Evolutionary conservation across 2,888 invertebrate genomes (phyloP).

Genomic region (Archaeoteleia sp.): DNA sequence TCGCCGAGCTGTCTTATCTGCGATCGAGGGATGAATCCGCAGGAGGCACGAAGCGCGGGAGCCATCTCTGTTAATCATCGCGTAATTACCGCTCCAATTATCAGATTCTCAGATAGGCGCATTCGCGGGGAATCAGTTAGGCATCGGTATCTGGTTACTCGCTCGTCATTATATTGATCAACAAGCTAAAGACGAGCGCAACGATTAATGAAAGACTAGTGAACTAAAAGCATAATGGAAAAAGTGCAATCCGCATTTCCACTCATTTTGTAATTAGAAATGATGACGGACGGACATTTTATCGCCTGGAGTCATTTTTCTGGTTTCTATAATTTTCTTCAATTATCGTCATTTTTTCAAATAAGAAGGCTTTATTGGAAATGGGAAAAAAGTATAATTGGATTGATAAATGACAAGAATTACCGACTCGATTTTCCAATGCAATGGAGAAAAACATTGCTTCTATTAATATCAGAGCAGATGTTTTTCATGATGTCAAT

Average conservation of each 20-base stretch:
- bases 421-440: no score
- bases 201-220: constrained; percentile 52
- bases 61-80: constrained; percentile 74
- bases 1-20: constrained; percentile 49
- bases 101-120: constrained; percentile 72
- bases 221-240: constrained; percentile 50
- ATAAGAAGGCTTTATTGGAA: no score
- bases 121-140: constrained; percentile 54
- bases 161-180: constrained; percentile 54
- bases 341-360: no score
- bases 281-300: constrained; percentile 14
- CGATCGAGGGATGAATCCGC: constrained; percentile 56
- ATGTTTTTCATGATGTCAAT: no score
- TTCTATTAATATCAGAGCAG: no score
- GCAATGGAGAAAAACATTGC: no score
- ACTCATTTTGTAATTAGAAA: constrained; percentile 29
- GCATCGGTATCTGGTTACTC: constrained; percentile 61
- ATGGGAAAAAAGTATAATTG: no score
- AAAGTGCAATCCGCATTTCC: constrained; percentile 40
- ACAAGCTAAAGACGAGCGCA: constrained; percentile 51
- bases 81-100: constrained; percentile 74
- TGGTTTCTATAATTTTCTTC: not conserved
- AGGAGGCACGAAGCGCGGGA: constrained; percentile 71
- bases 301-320: constrained; percentile 16
- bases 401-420: no score